Percentiles rank a stretch among this genome's conserved stretches.
Conservation (phyloP, 2,888 invertebrate genomes). For the Pachymerium ferrugineum region DNA sequence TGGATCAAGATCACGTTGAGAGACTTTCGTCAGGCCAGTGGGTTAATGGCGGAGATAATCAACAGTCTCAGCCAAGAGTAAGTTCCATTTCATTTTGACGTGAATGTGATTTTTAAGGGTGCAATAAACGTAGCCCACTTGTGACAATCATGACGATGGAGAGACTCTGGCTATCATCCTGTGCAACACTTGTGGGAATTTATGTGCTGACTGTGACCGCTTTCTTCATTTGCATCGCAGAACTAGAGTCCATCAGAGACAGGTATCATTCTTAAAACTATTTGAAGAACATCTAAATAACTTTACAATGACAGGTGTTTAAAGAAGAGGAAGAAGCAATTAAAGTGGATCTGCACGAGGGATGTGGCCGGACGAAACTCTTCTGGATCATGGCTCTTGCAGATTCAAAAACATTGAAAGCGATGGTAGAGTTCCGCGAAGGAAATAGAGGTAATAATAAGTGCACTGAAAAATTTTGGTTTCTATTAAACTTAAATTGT, state of each 20-base stretch:
- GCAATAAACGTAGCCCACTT: conserved; percentile 82
- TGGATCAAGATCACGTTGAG: conserved; percentile 86
- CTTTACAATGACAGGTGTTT: conserved; percentile 59
- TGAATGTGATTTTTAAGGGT: neutral
- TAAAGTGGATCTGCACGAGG: conserved; percentile 91
- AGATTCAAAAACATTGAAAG: conserved; percentile 84
- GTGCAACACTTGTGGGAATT: conserved; percentile 82
- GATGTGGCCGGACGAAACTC: conserved; percentile 87
- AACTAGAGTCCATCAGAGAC: conserved; percentile 76
- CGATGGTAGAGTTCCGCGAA: conserved; percentile 68
- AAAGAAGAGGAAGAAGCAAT: conserved; percentile 95
- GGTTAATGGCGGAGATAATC: conserved; percentile 59
- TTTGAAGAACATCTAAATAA: neutral
- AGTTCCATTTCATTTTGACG: too few species aligned
- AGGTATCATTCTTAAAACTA: conserved; percentile 52
- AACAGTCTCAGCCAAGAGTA: conserved; percentile 53
- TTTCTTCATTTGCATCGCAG: conserved; percentile 86
- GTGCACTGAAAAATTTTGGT: too few species aligned
- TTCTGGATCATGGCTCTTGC: conserved; percentile 92
- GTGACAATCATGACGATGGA: conserved; percentile 95
- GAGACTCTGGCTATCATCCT: conserved; percentile 86
- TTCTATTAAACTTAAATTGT: too few species aligned
- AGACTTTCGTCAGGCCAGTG: conserved; percentile 71
- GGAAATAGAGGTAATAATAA: conserved; percentile 47
- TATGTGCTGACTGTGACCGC: conserved; percentile 94